Percentiles rank a stretch among this genome's conserved stretches.
phyloP scores from a whole-genome alignment of 2,113 vertebrate genomes.

The Acinonyx jubatus region DNA sequence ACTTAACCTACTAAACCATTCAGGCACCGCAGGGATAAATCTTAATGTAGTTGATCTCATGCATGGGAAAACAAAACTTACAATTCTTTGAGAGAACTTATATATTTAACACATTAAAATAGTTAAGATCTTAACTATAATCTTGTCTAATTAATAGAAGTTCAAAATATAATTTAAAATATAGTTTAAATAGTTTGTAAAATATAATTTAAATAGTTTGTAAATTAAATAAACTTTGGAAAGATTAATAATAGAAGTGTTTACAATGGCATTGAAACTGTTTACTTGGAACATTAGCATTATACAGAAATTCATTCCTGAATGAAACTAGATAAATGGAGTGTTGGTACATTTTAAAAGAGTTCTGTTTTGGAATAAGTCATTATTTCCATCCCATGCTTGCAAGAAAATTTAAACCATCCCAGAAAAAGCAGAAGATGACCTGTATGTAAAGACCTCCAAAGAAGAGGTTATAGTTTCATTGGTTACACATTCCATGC shows the following conservation, averaged over 20 bases:
- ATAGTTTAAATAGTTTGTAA: background rate
- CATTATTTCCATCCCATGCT: background rate
- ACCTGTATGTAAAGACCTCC: conserved; percentile 9
- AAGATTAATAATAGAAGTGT: background rate
- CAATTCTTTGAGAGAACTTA: background rate
- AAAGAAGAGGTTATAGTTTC: background rate
- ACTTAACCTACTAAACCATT: too few species aligned
- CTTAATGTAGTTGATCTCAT: background rate
- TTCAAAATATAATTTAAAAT: conserved; percentile 15
- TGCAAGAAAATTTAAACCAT: conserved; percentile 46
- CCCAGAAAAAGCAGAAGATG: background rate
- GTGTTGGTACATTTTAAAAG: background rate
- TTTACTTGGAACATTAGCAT: conserved; percentile 2
- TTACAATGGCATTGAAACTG: conserved; percentile 22
- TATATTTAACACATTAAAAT: background rate
- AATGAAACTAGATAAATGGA: conserved; percentile 38
- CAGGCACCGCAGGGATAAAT: background rate
- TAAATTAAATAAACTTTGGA: conserved; percentile 35
- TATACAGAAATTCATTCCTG: background rate
- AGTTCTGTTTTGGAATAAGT: background rate
- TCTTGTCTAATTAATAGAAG: background rate
- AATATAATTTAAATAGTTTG: background rate
- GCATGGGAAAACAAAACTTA: background rate
- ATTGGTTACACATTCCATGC: conserved; percentile 17
- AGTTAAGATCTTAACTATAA: background rate